Percentiles rank a stretch among this genome's conserved stretches.
These are phyloP conservation scores for Alectoris magna DNA, from an alignment of 2,797 vertebrate species.

Conservation along the genomic window DNA sequence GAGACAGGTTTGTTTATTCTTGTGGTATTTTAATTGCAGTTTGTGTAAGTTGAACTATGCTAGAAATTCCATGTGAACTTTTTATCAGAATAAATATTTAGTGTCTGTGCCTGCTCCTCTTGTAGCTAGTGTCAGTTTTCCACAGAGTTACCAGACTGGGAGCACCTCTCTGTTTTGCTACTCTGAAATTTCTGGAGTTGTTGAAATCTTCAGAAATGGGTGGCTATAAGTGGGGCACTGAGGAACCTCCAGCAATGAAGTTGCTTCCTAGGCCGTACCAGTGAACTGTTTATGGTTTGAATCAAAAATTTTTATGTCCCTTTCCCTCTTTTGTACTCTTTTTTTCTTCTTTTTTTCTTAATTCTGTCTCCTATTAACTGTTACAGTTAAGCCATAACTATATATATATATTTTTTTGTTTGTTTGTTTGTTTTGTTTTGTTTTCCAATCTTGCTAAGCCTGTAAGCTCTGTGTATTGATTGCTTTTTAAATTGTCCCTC, in stretches of 20 bases:
- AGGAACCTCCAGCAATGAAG: background rate
- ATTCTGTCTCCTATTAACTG: background rate
- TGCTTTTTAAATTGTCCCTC: conserved; percentile 4
- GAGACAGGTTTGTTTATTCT: conserved; percentile 57
- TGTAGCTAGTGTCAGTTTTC: conserved; percentile 28
- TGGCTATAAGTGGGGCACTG: background rate
- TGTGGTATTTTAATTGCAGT: conserved; percentile 68
- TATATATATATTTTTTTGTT: background rate
- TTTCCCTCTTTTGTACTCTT: background rate
- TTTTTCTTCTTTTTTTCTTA: background rate
- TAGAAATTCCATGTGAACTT: conserved; percentile 57
- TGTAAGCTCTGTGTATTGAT: background rate
- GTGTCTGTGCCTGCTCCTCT: conserved; percentile 18
- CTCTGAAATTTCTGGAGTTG: background rate
- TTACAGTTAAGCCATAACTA: background rate
- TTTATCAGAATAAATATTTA: conserved; percentile 63
- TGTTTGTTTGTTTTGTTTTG: background rate
- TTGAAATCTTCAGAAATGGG: conserved; percentile 23
- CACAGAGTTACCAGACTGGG: background rate
- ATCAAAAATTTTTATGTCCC: background rate
- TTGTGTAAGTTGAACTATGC: conserved; percentile 56
- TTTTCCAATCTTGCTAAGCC: background rate
- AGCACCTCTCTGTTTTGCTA: background rate
- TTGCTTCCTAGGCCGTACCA: background rate
- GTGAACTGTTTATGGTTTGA: background rate